Conservation (phyloP, 2,888 invertebrate genomes). For the Aethes cnicana region DNA sequence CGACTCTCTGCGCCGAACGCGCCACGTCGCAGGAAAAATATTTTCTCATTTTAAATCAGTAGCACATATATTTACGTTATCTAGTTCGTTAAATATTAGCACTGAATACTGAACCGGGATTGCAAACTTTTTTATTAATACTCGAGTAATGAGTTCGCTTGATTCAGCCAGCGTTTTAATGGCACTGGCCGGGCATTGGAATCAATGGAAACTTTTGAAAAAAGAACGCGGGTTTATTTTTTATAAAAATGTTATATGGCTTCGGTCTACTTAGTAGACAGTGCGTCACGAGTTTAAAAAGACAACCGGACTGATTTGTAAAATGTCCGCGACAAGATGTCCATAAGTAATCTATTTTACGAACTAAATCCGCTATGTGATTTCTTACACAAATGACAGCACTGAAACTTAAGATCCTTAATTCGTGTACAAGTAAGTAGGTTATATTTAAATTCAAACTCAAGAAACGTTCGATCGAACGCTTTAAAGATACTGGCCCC, state of each 20-base stretch:
- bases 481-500: background rate
- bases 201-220: slow-evolving; percentile 43
- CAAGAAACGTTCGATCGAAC: too few species aligned
- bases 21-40: slow-evolving; percentile 70
- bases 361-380: too few species aligned
- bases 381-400: too few species aligned
- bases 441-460: too few species aligned
- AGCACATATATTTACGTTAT: slow-evolving; percentile 77
- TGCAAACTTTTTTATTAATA: slow-evolving; percentile 69
- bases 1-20: slow-evolving; percentile 27
- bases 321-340: too few species aligned
- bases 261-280: too few species aligned
- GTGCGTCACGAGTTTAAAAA: too few species aligned
- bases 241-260: too few species aligned
- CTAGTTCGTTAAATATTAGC: slow-evolving; percentile 78
- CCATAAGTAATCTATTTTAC: too few species aligned
- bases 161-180: slow-evolving; percentile 39
- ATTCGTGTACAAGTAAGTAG: too few species aligned
- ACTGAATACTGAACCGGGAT: slow-evolving; percentile 59
- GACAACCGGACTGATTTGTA: too few species aligned
- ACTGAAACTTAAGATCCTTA: too few species aligned
- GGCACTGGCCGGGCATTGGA: slow-evolving; percentile 41
- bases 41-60: slow-evolving; percentile 80
- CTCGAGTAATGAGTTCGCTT: slow-evolving; percentile 57
- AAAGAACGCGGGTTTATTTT: background rate